Base-by-base conservation (phyloP, 2,113 vertebrate species). In the Sinosuthora webbiana region DNA sequence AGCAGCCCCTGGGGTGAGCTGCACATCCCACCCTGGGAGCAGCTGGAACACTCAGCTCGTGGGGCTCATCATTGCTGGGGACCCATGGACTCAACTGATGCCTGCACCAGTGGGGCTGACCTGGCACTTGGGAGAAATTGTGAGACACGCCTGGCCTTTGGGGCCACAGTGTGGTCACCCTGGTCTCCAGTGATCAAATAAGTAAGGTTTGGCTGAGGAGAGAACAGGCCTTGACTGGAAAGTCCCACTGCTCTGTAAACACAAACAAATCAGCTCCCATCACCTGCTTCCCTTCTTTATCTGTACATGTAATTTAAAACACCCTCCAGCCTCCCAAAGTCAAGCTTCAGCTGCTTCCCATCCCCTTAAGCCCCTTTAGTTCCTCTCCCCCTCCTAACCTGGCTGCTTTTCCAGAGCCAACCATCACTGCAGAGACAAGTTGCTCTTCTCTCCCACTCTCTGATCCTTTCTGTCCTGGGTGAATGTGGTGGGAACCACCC, bases 251-350 rank as follows among this genome's bases (percentile, higher is more conserved):
- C 62, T 93, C 87, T 90, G 53, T 95, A 94, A 94, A 93, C 80
- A 94, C 91, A 96, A 95, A 97, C 95, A 94, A 94, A 90, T 90
- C 86, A 49, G 86, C 88, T 64, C 75, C 83, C 81, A 84, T 95
- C 95, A 96, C 96, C 97, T 96, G 95, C 95, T 96, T 96, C 90
- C 76, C 87, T 96, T 96, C 95, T 95, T 96, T 96, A 91, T 94
- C 96, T 94, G 87, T 87, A 62, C 79, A 70, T 82, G 91, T 92
- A 96, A 83, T 96, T 97, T 97, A 96, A 92, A 96, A 95, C 93
- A 91, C 92, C 85, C 79, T 95, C 87, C 87, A 95, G 91, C 93
- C 65, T 95, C 88, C 78, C 83, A 80, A 78, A 94, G 92, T 91
- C 87, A 83, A 84, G 83, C 90, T 95, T 96, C 96, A 97, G 97